Evolutionary conservation across 2,113 vertebrate genomes (phyloP), one percentile per base, ranked within the genome.

Genomic region (Sialia sialis): DNA sequence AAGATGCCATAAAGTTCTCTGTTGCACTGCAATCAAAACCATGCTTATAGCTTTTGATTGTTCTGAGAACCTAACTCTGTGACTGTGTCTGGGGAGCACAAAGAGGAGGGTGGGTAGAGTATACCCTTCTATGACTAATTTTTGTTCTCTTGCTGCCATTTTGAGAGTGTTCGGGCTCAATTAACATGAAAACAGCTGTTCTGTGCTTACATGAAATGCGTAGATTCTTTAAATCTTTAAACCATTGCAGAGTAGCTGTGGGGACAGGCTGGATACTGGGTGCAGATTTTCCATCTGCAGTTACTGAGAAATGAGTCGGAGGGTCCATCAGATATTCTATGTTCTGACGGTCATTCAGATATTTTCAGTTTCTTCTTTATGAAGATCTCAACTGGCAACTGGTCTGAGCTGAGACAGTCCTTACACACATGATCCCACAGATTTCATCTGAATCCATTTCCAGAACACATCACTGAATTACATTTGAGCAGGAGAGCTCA

Each of bases 181-280:
- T 62, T 83, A 62, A 70, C 26, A 17, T 29, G 46, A 56, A 70
- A 86, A 38, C 51, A 75, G 41, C 17, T 2, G 0, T 32, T 63
- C 10, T 17, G 14, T 6, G 6, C 44, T 73, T 26, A 52, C 6
- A 26, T 32, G 41, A 86, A 74, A 60, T 5, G 12, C 0, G 1
- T 15, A 48, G 36, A 43, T 55, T 60, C n/a, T 85, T 66, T 20
- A 38, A 12, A 32, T 26, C 46, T 69, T 39, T 58, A 64, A 8
- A 46, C 8, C 25, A 8, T 20, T n/a, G 39, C 23, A 56, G 20
- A 82, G 51, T 32, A 56, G 13, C 52, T 27, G 4, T n/a, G 11
- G 32, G 12, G 3, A 36, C 30, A 32, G 34, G 20, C 18, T 93
- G 11, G 18, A 3, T 11, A 32, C 6, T 38, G 25, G 4, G 14